These are phyloP conservation scores for Ctenicera cuprea DNA, from an alignment of 2,888 invertebrate species.

Conservation along the genomic window DNA sequence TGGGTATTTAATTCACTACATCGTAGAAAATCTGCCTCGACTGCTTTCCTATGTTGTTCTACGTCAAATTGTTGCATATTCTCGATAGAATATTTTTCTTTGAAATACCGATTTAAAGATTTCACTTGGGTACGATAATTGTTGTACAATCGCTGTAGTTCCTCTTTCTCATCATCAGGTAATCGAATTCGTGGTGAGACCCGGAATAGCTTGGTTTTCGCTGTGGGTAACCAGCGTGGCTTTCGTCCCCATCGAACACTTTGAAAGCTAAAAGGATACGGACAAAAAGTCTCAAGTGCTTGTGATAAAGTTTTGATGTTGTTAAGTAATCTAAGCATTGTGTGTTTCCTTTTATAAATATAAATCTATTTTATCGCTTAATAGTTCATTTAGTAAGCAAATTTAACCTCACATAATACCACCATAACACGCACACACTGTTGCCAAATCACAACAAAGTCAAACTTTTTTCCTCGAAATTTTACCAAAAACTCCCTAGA, in stretches of 20 bases:
- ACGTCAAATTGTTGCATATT: conserved; percentile 64
- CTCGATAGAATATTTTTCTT: conserved; percentile 59
- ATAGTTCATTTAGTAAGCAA: too few species aligned
- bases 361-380: too few species aligned
- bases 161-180: conserved; percentile 79
- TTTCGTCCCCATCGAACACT: conserved; percentile 70
- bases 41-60: conserved; percentile 72
- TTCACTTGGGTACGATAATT: conserved; percentile 79
- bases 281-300: not conserved
- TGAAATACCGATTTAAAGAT: conserved; percentile 69
- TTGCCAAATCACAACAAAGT: too few species aligned
- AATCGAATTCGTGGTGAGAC: conserved; percentile 78
- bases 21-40: conserved; percentile 78
- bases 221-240: conserved; percentile 87
- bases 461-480: too few species aligned
- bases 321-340: not conserved
- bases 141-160: conserved; percentile 81
- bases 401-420: too few species aligned
- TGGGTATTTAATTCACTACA: conserved; percentile 79
- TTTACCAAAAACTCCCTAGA: too few species aligned
- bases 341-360: not conserved
- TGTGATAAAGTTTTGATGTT: not conserved
- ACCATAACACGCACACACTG: too few species aligned
- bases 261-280: conserved; percentile 7
- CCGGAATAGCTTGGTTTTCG: conserved; percentile 86